These are phyloP conservation scores for Alaudala cheleensis DNA, from an alignment of 2,113 vertebrate species.

Conservation along the genomic window DNA sequence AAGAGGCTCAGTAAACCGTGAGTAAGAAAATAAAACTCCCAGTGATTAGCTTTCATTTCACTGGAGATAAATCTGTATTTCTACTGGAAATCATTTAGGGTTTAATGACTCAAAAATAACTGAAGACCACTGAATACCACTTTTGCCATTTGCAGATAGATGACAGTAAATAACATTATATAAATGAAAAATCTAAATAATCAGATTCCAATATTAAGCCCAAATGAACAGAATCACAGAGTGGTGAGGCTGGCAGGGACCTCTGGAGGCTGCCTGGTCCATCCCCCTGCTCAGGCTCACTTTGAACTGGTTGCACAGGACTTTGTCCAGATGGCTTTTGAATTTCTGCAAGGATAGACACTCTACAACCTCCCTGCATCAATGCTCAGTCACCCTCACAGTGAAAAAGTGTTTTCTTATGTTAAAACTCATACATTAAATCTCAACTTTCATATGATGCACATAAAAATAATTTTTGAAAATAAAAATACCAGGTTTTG, in stretches of 20 bases:
- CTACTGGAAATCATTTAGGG: neutral
- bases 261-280: neutral
- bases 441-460: neutral
- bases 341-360: neutral
- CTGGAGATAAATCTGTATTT: neutral
- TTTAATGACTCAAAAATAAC: neutral
- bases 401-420: neutral
- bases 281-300: neutral
- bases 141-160: neutral
- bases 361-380: neutral
- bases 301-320: neutral
- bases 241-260: neutral
- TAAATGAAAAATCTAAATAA: neutral
- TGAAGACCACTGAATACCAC: neutral
- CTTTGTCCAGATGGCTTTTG: neutral
- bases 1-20: neutral
- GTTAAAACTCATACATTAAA: neutral
- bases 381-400: neutral
- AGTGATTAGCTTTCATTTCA: neutral
- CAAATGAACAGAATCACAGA: neutral
- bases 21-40: neutral
- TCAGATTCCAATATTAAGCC: neutral
- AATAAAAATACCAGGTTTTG: neutral
- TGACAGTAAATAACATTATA: neutral
- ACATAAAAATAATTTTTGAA: neutral